Percentiles rank a stretch among this genome's conserved stretches.
Conservation (phyloP, 2,888 invertebrate genomes). For the Scaptomyza polygonia region DNA sequence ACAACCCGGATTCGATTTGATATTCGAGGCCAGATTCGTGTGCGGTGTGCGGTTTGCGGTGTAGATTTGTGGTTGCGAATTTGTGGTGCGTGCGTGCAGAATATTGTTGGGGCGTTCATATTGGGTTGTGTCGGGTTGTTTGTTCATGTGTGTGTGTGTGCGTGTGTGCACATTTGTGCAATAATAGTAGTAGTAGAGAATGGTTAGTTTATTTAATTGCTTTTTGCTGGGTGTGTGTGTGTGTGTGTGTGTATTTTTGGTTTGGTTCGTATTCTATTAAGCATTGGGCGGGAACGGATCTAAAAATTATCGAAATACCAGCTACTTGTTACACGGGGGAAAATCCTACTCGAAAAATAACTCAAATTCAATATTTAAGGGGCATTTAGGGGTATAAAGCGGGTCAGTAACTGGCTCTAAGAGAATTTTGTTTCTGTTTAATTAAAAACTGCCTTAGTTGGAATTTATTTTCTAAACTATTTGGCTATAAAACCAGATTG, state of each 20-base stretch:
- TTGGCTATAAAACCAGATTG: not conserved
- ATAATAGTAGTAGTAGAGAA: conserved; percentile 44
- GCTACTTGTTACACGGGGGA: not conserved
- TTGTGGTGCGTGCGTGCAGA: conserved; percentile 26
- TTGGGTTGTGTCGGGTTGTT: conserved; percentile 3
- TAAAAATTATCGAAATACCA: not conserved
- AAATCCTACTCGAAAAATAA: not conserved
- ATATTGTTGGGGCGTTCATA: conserved; percentile 5
- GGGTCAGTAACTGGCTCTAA: too few species aligned
- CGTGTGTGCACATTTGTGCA: conserved; percentile 20
- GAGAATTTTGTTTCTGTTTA: too few species aligned
- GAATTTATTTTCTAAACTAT: not conserved
- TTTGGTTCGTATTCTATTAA: conserved; percentile 10
- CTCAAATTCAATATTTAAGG: too few species aligned
- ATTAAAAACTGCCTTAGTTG: not conserved
- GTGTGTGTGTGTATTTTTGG: not conserved
- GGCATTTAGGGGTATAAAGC: too few species aligned
- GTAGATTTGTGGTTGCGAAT: conserved; percentile 5
- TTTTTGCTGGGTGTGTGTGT: not conserved
- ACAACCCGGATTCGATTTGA: conserved; percentile 68
- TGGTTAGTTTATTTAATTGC: conserved; percentile 31
- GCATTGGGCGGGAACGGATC: not conserved
- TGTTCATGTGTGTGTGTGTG: conserved; percentile 4
- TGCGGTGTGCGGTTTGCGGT: conserved; percentile 25
- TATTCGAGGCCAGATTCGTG: conserved; percentile 29